These are phyloP conservation scores for Poecilia latipinna DNA, from an alignment of 2,113 vertebrate species.

Conservation along the genomic window DNA sequence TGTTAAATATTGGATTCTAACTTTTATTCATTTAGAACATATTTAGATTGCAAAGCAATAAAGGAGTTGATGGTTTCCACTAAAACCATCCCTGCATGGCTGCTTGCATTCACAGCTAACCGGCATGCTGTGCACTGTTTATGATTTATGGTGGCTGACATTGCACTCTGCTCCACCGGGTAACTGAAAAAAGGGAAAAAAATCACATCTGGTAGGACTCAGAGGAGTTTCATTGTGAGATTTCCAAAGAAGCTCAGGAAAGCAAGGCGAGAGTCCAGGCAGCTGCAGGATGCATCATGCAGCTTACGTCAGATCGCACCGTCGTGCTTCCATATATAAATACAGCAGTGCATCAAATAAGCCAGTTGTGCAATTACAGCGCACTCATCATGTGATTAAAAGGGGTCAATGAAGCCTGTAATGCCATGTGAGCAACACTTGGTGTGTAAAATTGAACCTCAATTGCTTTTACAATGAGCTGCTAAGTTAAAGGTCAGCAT, in stretches of 20 bases:
- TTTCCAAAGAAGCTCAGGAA: slow-evolving; percentile 13
- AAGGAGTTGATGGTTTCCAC: slow-evolving; percentile 36
- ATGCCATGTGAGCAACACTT: slow-evolving; percentile 55
- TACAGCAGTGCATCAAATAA: slow-evolving; percentile 23
- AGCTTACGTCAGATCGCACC: neutral
- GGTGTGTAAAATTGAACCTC: slow-evolving; percentile 57
- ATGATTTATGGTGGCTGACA: slow-evolving; percentile 45
- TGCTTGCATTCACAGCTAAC: slow-evolving; percentile 18
- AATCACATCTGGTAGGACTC: slow-evolving; percentile 6
- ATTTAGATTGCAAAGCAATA: slow-evolving; percentile 17
- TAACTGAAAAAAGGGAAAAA: slow-evolving; percentile 5
- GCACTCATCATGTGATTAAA: slow-evolving; percentile 54
- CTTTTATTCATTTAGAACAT: slow-evolving; percentile 11
- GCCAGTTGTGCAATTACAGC: slow-evolving; percentile 42
- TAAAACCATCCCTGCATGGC: slow-evolving; percentile 3
- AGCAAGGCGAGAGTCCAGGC: slow-evolving; percentile 10
- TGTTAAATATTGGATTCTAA: neutral
- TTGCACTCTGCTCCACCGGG: slow-evolving; percentile 24
- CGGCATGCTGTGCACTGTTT: slow-evolving; percentile 5
- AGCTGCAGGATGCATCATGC: neutral
- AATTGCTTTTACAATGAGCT: slow-evolving; percentile 18
- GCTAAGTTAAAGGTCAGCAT: slow-evolving; percentile 27
- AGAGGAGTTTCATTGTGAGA: slow-evolving; percentile 4
- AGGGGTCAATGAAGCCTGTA: slow-evolving; percentile 65
- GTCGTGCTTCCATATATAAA: slow-evolving; percentile 9